phyloP scores from a whole-genome alignment of 2,888 invertebrate genomes.

The Aspidiotus destructor region DNA sequence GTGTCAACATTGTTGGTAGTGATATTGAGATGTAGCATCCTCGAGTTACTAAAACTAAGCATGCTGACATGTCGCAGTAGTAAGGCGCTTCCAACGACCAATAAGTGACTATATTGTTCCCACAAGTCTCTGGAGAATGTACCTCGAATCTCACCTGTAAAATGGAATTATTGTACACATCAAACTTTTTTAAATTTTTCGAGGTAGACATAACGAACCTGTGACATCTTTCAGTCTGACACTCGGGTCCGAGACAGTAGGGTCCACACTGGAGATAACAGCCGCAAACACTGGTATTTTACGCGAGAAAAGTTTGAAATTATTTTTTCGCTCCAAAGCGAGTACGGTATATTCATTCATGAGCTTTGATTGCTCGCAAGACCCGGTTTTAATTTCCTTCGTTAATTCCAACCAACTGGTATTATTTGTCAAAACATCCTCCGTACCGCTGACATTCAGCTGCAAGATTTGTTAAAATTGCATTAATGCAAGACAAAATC shows the following conservation, averaged over 20 bases:
- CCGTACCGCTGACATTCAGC: neutral
- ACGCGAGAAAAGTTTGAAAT: conserved; percentile 8
- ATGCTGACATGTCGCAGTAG: conserved; percentile 39
- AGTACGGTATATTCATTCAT: conserved; percentile 17
- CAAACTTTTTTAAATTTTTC: too few relatives aligned
- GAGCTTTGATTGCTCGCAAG: neutral
- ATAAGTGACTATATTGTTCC: conserved; percentile 38
- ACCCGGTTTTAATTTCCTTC: conserved; percentile 1
- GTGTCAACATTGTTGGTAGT: conserved; percentile 38
- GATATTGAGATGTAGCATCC: conserved; percentile 38
- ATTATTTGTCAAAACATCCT: conserved; percentile 25
- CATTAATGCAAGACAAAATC: neutral
- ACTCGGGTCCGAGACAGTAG: conserved; percentile 39
- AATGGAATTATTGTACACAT: too few relatives aligned
- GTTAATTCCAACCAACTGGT: conserved; percentile 34
- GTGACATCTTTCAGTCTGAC: conserved; percentile 38
- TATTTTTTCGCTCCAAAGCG: conserved; percentile 14
- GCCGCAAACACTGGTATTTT: conserved; percentile 39
- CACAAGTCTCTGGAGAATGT: conserved; percentile 44
- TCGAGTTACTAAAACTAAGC: conserved; percentile 36
- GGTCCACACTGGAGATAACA: conserved; percentile 38
- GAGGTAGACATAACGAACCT: conserved; percentile 34
- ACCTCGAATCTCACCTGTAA: conserved; percentile 42
- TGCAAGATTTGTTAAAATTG: neutral
- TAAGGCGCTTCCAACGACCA: conserved; percentile 38